Base-by-base conservation (phyloP, 2,888 invertebrate genomes). In the Nipponacmea schrenckii region DNA sequence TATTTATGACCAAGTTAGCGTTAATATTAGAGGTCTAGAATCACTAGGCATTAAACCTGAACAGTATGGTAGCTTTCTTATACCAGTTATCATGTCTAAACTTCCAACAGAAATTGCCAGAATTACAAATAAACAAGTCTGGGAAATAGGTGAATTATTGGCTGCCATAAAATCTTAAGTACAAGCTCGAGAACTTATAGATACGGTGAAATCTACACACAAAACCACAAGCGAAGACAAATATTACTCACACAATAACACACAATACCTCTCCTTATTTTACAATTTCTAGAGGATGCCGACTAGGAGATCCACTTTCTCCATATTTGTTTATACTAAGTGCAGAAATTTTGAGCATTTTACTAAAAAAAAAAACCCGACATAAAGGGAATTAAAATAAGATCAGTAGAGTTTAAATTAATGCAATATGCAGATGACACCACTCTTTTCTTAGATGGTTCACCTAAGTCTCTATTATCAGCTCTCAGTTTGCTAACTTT, bases 381-480 rank as follows among this genome's bases (percentile, higher is more conserved):
- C 68, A 68, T 50, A 46, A 62, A 64, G 68, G 72, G 17, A 68
- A 68, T 14, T 48, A 39, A 48, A 64, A 64, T 24, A 64, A 68
- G 15, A 64, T 44, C 68, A 12, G 68, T n/a, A n/a, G n/a, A n/a
- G n/a, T n/a, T n/a, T n/a, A n/a, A n/a, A n/a, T n/a, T n/a, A n/a
- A n/a, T n/a, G n/a, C n/a, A n/a, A n/a, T n/a, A n/a, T n/a, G n/a
- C n/a, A n/a, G n/a, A n/a, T n/a, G n/a, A n/a, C n/a, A n/a, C n/a
- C n/a, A n/a, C n/a, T n/a, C n/a, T n/a, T n/a, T n/a, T n/a, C n/a
- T n/a, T n/a, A n/a, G n/a, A 72, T 50, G 68, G 68, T 14, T 64
- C 68, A 1, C 44, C 56, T 50, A 31, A 64, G 39, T 64, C 31
- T 27, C 45, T 64, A n/a, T n/a, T n/a, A n/a, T n/a, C n/a, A n/a